Evolutionary conservation across 1,140 invertebrate species (phyloP), one percentile per base, ranked within the genome.

Genomic region (Danaus plexippus): DNA sequence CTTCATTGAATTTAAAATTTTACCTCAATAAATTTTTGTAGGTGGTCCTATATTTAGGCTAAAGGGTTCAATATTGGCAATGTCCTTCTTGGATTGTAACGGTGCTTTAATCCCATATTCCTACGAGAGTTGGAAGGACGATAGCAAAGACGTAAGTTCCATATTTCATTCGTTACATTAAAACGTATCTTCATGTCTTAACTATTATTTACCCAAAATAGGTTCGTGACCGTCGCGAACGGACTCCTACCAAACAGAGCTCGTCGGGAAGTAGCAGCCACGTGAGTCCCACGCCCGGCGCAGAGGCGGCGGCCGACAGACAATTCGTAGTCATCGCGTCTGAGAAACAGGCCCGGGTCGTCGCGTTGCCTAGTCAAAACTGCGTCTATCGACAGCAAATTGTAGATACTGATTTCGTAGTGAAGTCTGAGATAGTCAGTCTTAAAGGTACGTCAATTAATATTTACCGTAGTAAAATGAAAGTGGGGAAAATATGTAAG

Each of bases 71-170:
- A 97, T 99, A 77, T 87, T 98, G 68, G 93, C 93, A 54, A 96
- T 98, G 91, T 96, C 95, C 51, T 98, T 99, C 89, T 89, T 99
- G 77, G 97, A 99, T 87, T 96, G 94, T 80, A 96, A 94, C 80
- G 96, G 96, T 77, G 92, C 93, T 73, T 88, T 96, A 59, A 93
- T 97, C 73, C 93, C 94, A 57, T 93, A 93, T 76, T 92, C 92
- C 41, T 95, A 90, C 82, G 95, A 97, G 87, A 90, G 92, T 67
- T 97, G 95, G 95, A 94, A 90, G 87, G 95, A 96, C 75, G 94
- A 95, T 71, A 92, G 91, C 69, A 88, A 85, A 83, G 85, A 88
- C 57, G 80, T 87, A 73, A 80, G 59, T 61, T 9, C 5, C 22
- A 32, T 32, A 32, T 32, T 32, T 32, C 7, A 32, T 32, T 32